These are phyloP conservation scores for Phenganax stokvisi DNA, from an alignment of 92 coral and sea anemone species.

Conservation along the genomic window DNA sequence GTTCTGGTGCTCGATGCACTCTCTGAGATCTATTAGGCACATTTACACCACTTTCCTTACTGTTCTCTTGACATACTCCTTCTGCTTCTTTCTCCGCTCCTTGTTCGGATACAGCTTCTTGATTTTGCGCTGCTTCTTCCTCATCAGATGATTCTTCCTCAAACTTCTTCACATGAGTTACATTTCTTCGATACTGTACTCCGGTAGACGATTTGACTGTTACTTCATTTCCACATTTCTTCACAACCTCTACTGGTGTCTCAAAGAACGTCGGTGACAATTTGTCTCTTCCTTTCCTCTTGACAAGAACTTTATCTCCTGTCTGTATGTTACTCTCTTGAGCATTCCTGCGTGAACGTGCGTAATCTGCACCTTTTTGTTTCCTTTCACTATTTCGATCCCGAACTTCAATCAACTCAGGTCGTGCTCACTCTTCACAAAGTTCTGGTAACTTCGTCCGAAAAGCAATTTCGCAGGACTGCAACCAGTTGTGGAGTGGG, in stretches of 20 bases:
- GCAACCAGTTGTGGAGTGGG: constrained; percentile 21
- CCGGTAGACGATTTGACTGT: constrained; percentile 2
- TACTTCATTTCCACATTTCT: constrained; percentile 23
- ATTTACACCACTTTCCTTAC: too few relatives aligned
- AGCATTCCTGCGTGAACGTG: background rate
- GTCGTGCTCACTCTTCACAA: background rate
- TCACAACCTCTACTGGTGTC: constrained; percentile 2
- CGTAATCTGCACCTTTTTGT: constrained; percentile 14
- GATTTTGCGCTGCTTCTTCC: background rate
- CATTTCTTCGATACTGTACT: constrained; percentile 29
- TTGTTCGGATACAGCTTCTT: too few relatives aligned
- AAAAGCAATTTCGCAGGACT: constrained; percentile 22
- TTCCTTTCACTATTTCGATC: constrained; percentile 20
- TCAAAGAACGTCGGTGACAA: constrained; percentile 22
- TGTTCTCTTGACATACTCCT: too few relatives aligned
- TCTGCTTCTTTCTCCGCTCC: too few relatives aligned
- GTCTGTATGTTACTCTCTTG: background rate
- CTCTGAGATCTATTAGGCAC: too few relatives aligned
- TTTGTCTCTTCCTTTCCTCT: constrained; percentile 7
- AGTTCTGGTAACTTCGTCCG: constrained; percentile 19
- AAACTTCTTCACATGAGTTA: constrained; percentile 32
- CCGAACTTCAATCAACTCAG: background rate
- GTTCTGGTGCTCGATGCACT: too few relatives aligned
- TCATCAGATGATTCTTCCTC: background rate
- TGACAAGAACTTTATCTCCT: constrained; percentile 32